A percentile compares a stretch with the other conserved stretches of the same genome.
Conservation (phyloP, 2,797 vertebrate genomes). For the Acanthiza pusilla region DNA sequence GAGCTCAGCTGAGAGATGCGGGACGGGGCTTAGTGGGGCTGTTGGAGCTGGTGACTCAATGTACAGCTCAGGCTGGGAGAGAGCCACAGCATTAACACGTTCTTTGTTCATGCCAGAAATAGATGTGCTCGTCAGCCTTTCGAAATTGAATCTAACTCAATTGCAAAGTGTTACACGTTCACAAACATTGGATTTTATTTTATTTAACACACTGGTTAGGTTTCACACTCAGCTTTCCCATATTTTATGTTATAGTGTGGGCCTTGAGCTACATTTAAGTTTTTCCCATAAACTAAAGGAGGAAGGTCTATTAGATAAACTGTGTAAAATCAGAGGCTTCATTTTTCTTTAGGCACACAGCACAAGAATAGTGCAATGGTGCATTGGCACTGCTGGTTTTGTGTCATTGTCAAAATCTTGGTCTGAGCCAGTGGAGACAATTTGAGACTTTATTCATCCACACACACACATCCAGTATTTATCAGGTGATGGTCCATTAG, state of each 20-base stretch:
- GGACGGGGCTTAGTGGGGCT: not conserved
- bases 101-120: not conserved
- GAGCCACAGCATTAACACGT: not conserved
- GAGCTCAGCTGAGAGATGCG: not conserved
- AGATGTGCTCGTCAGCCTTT: not conserved
- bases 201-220: not conserved
- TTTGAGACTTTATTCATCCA: not conserved
- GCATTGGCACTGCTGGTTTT: not conserved
- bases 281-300: not conserved
- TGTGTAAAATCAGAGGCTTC: not conserved
- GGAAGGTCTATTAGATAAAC: not conserved
- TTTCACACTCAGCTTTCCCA: not conserved
- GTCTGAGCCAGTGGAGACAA: not conserved
- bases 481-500: constrained; percentile 21
- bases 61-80: not conserved
- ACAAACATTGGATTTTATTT: not conserved
- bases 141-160: not conserved
- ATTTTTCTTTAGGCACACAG: not conserved
- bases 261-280: not conserved
- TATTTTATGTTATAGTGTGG: not conserved
- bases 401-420: not conserved
- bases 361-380: not conserved
- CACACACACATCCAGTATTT: not conserved
- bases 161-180: not conserved
- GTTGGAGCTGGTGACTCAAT: not conserved